phyloP scores from a whole-genome alignment of 2,888 invertebrate genomes.

The Cephus sareptanus region DNA sequence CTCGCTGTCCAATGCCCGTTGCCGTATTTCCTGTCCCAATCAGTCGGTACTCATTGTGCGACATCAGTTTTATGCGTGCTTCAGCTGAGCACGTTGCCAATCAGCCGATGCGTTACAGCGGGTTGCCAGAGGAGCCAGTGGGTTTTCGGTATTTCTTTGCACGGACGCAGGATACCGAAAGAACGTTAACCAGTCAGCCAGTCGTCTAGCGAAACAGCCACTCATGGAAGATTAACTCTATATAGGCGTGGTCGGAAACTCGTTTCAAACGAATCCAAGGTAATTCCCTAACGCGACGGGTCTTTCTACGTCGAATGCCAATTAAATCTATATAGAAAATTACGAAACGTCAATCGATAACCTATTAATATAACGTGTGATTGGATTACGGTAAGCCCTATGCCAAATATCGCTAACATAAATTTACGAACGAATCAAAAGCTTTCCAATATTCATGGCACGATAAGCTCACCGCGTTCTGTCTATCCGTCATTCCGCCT shows the following conservation, averaged over 20 bases:
- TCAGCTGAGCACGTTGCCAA: background rate
- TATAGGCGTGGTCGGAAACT: background rate
- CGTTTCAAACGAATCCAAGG: background rate
- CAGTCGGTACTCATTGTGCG: slow-evolving; percentile 20
- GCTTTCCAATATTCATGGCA: background rate
- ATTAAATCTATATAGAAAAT: background rate
- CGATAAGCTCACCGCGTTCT: background rate
- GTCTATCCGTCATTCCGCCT: background rate
- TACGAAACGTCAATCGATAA: background rate
- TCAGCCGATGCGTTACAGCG: background rate
- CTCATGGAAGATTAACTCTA: background rate
- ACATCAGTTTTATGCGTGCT: background rate
- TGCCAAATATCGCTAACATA: too few relatives aligned
- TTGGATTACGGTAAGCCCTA: background rate
- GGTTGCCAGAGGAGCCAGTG: background rate
- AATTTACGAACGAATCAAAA: background rate
- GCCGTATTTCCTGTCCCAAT: slow-evolving; percentile 38
- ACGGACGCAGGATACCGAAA: background rate
- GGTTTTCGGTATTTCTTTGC: background rate
- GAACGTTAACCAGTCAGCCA: background rate
- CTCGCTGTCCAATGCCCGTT: slow-evolving; percentile 36
- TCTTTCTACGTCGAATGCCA: background rate
- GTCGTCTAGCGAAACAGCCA: background rate
- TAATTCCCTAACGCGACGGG: background rate
- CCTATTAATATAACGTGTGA: background rate